A percentile compares a stretch with the other conserved stretches of the same genome.
phyloP scores from a whole-genome alignment of 2,797 vertebrate species.

The Danionella dracula region DNA sequence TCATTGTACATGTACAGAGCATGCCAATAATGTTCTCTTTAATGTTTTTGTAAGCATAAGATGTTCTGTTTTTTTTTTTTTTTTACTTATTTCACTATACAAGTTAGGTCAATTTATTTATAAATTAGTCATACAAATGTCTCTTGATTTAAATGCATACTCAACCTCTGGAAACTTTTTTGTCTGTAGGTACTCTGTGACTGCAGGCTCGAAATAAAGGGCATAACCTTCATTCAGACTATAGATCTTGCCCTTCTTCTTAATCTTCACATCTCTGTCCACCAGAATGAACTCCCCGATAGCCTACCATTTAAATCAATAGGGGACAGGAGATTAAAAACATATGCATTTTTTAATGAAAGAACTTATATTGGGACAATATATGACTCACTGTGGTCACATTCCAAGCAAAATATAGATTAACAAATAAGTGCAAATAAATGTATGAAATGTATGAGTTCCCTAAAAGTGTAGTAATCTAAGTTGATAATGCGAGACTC shows the following conservation, averaged over 20 bases:
- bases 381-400: too few relatives aligned
- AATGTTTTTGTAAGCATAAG: too few relatives aligned
- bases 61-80: too few relatives aligned
- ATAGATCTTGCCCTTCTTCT: conserved; percentile 92
- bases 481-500: conserved; percentile 45
- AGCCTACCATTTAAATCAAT: conserved; percentile 59
- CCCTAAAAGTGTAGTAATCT: too few relatives aligned
- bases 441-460: too few relatives aligned
- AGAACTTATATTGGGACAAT: too few relatives aligned
- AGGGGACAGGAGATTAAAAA: not conserved
- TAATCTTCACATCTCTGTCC: conserved; percentile 85
- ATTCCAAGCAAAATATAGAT: not conserved
- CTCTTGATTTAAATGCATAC: not conserved
- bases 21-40: too few relatives aligned
- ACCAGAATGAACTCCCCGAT: conserved; percentile 96
- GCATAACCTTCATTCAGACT: conserved; percentile 95
- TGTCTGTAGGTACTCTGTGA: conserved; percentile 84
- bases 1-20: too few relatives aligned
- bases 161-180: conserved; percentile 88
- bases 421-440: too few relatives aligned
- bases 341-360: too few relatives aligned
- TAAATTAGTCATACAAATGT: not conserved
- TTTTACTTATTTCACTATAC: too few relatives aligned
- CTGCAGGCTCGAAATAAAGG: conserved; percentile 82
- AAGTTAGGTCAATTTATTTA: too few relatives aligned